Evolutionary conservation across 1,140 invertebrate genomes (phyloP).

Genomic region (Eulimnadia texana): DNA sequence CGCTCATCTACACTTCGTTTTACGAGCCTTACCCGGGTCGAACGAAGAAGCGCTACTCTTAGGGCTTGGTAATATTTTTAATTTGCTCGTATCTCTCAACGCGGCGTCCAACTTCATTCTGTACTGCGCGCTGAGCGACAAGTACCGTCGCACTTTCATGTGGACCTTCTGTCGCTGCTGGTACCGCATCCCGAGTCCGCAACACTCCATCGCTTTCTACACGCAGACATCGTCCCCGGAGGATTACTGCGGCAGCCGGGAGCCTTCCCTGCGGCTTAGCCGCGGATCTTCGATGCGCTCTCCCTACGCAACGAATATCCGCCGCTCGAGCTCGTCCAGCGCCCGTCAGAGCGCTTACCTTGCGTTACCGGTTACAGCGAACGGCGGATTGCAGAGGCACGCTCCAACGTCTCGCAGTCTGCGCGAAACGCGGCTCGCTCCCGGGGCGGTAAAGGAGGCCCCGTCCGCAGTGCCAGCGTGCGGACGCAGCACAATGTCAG

Average conservation of each 20-base stretch:
- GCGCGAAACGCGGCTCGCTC: not conserved
- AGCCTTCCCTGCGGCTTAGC: not conserved
- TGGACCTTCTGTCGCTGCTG: conserved; percentile 33
- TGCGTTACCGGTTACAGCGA: not conserved
- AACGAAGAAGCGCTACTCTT: conserved; percentile 30
- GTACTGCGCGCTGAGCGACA: conserved; percentile 59
- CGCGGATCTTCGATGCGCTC: too few species aligned
- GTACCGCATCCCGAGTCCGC: not conserved
- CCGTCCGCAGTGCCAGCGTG: not conserved
- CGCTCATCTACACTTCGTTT: conserved; percentile 35
- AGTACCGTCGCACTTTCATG: conserved; percentile 54
- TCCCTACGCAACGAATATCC: too few species aligned
- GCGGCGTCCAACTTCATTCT: conserved; percentile 57
- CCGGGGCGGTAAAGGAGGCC: not conserved
- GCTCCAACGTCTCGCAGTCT: not conserved
- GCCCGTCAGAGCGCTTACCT: not conserved
- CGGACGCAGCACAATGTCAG: not conserved
- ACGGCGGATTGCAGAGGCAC: not conserved
- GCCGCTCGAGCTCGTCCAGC: not conserved
- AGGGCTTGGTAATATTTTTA: conserved; percentile 53
- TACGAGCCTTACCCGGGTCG: conserved; percentile 27
- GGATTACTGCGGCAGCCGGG: not conserved
- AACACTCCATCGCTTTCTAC: conserved; percentile 3
- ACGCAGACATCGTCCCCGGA: not conserved
- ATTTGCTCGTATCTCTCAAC: conserved; percentile 52